Evolutionary conservation across 2,797 vertebrate species (phyloP), one percentile per base, ranked within the genome.

Genomic region (Sandelia bainsii): DNA sequence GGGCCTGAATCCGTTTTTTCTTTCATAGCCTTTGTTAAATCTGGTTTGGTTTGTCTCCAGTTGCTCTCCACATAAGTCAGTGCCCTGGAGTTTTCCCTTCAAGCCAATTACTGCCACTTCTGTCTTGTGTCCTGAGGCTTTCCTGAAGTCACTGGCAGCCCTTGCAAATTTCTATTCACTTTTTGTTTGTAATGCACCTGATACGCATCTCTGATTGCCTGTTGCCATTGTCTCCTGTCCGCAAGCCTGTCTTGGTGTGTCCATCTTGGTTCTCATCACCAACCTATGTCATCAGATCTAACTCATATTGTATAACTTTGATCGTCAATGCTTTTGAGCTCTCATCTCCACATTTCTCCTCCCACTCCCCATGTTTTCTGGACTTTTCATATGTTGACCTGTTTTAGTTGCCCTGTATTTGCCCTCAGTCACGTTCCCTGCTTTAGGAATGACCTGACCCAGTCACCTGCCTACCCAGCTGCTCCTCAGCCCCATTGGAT

Each of bases 401-500:
- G n/a, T 49, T 62, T 29, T 16, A n/a, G 45, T 48, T 72, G 40
- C 9, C 70, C 66, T 71, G 53, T 57, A 46, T 60, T 77, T 65
- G 34, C 54, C 57, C 68, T 48, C 16, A 11, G 64, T 54, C 42
- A 10, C 34, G 63, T 49, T 67, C 27, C 50, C 52, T 63, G 60
- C 73, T 64, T n/a, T 9, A 12, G 70, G 45, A 64, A 52, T 67
- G 45, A 45, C 27, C 70, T 72, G 76, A 79, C 56, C 57, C 59
- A 51, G 50, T 69, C 70, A 80, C 63, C 64, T 71, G 63, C 58
- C 60, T 48, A 37, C 46, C 66, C 60, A 80, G 61, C 62, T 77
- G 65, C 48, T 62, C n/a, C 29, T 69, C 60, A 58, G 40, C 59
- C 37, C 16, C 20, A 39, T 9, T 32, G 4, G 11, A 63, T 69